Conservation (phyloP, 2,113 vertebrate genomes). For the Brevimyrus niger region DNA sequence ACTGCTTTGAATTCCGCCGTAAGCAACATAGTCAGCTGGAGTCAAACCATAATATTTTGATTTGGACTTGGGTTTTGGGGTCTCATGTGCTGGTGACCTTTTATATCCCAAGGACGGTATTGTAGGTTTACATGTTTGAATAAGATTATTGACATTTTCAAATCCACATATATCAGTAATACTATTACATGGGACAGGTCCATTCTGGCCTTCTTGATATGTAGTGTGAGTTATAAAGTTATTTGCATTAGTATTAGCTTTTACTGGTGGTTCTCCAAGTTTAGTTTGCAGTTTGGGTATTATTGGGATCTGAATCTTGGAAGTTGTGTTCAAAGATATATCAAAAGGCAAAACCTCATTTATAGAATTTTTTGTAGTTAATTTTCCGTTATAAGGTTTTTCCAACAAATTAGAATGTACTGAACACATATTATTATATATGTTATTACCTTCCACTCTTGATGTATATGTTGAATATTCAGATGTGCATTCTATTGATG, state of each 20-base stretch:
- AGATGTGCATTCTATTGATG: conserved; percentile 20
- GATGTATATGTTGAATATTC: conserved; percentile 14
- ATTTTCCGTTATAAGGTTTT: conserved; percentile 1
- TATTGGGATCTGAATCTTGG: not conserved
- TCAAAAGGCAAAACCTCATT: not conserved
- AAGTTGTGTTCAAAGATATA: not conserved
- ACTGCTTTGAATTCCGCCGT: conserved; percentile 57
- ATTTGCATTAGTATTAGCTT: not conserved
- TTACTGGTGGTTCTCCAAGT: not conserved
- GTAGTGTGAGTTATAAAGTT: not conserved
- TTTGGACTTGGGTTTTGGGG: conserved; percentile 35
- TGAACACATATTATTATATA: conserved; percentile 42
- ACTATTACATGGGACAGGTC: not conserved
- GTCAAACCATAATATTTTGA: conserved; percentile 58
- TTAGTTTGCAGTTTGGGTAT: not conserved
- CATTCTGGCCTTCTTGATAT: conserved; percentile 12
- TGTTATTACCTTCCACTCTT: not conserved
- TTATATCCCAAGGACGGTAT: not conserved
- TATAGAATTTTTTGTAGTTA: not conserved
- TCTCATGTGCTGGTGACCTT: not conserved
- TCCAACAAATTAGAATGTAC: conserved; percentile 18
- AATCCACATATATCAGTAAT: not conserved
- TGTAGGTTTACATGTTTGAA: not conserved
- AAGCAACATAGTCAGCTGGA: conserved; percentile 57
- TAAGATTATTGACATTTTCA: conserved; percentile 17